Conservation (phyloP, 2,797 vertebrate species). For the Malurus splendens region DNA sequence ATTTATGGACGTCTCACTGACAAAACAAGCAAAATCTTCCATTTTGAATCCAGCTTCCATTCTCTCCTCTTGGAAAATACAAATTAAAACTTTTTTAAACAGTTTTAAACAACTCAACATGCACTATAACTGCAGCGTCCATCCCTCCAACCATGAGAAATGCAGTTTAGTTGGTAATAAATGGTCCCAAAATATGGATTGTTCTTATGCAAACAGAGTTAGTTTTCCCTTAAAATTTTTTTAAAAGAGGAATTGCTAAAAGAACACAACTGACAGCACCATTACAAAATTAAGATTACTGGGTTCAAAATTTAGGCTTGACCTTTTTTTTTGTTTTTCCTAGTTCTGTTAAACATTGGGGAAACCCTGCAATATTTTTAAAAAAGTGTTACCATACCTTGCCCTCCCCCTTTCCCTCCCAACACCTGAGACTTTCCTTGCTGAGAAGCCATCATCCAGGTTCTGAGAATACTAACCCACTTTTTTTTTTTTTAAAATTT, state of each 20-base stretch:
- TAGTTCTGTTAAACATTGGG: constrained; percentile 63
- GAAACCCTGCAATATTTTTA: constrained; percentile 69
- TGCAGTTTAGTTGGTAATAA: constrained; percentile 54
- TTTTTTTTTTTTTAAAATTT: constrained; percentile 40
- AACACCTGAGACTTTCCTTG: constrained; percentile 71
- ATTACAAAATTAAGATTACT: constrained; percentile 83
- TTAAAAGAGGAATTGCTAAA: constrained; percentile 75
- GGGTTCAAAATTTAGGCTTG: constrained; percentile 75
- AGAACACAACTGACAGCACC: constrained; percentile 79
- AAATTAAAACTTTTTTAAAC: constrained; percentile 21
- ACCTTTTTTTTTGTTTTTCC: constrained; percentile 31
- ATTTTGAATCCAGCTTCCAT: constrained; percentile 47
- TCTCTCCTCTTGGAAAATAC: constrained; percentile 52
- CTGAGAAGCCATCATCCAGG: constrained; percentile 81
- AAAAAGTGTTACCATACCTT: constrained; percentile 53
- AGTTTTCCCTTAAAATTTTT: constrained; percentile 61
- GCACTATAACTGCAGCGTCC: constrained; percentile 43
- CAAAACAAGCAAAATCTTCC: constrained; percentile 11
- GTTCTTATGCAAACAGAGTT: constrained; percentile 61
- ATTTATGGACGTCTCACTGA: constrained; percentile 5
- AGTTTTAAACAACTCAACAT: constrained; percentile 51
- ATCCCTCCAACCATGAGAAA: constrained; percentile 47
- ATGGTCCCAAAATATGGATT: constrained; percentile 72
- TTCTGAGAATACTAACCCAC: constrained; percentile 74
- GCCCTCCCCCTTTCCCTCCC: constrained; percentile 64